These are phyloP conservation scores for Aelia acuminata DNA, from an alignment of 2,888 invertebrate genomes.

Conservation along the genomic window DNA sequence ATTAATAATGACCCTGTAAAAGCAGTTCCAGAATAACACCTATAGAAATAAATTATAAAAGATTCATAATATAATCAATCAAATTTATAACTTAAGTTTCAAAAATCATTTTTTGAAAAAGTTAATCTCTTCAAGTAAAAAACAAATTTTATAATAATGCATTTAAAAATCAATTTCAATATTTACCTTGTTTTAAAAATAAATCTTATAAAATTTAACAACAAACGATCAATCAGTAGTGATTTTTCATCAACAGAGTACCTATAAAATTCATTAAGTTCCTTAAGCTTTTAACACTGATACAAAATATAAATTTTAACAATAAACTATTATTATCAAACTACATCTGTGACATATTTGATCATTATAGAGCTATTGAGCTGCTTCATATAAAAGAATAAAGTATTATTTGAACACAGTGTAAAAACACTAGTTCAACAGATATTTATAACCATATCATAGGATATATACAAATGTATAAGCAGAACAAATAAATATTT, in stretches of 20 bases:
- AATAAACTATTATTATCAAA: not conserved
- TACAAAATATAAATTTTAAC: not conserved
- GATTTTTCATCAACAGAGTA: not conserved
- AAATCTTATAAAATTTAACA: not conserved
- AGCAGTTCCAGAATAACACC: not conserved
- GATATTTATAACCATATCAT: slow-evolving; percentile 25
- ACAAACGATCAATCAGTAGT: not conserved
- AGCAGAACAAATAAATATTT: not conserved
- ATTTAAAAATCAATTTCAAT: not conserved
- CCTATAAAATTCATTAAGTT: not conserved
- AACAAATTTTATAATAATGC: not conserved
- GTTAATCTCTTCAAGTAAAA: slow-evolving; percentile 9
- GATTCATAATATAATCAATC: not conserved
- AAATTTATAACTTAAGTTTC: not conserved
- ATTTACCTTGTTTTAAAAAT: not conserved
- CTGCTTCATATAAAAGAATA: not conserved
- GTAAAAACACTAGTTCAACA: not conserved
- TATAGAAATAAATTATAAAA: not conserved
- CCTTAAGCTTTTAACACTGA: not conserved
- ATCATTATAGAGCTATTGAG: not conserved
- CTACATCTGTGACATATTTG: not conserved
- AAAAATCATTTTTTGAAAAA: not conserved
- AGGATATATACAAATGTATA: slow-evolving; percentile 22
- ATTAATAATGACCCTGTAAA: slow-evolving; percentile 22
- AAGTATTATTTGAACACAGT: not conserved